Conservation (phyloP, 2,888 invertebrate species). For the Nezara viridula region DNA sequence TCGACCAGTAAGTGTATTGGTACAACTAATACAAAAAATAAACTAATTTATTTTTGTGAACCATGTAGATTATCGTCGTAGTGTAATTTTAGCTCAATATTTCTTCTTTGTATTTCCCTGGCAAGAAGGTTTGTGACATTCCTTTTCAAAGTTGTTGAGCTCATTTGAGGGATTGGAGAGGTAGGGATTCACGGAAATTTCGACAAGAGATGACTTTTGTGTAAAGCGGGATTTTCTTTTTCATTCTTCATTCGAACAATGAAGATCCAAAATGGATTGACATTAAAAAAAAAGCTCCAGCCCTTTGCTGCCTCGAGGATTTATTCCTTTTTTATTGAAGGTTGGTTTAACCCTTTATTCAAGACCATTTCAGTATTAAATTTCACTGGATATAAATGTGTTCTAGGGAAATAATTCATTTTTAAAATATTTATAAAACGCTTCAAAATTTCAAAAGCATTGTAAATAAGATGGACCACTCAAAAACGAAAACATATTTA, state of each 20-base stretch:
- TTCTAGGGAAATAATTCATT: not conserved
- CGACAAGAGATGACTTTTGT: slow-evolving; percentile 17
- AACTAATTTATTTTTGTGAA: too few relatives aligned
- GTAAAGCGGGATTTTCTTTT: slow-evolving; percentile 15
- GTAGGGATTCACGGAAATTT: not conserved
- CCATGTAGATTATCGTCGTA: too few relatives aligned
- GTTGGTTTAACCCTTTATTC: slow-evolving; percentile 11
- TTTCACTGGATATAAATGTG: not conserved
- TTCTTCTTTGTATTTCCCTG: not conserved
- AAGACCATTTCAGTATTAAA: not conserved
- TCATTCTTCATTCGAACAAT: slow-evolving; percentile 24
- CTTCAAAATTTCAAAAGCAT: too few relatives aligned
- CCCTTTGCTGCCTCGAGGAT: not conserved
- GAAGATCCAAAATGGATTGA: slow-evolving; percentile 3
- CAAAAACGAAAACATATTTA: too few relatives aligned
- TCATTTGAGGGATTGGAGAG: not conserved
- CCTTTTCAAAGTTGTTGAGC: not conserved
- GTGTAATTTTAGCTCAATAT: too few relatives aligned
- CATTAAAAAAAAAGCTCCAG: not conserved
- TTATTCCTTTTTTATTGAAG: not conserved
- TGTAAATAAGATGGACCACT: too few relatives aligned
- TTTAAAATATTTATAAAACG: too few relatives aligned
- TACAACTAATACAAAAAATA: too few relatives aligned
- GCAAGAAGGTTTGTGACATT: not conserved
- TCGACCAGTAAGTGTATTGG: too few relatives aligned